Evolutionary conservation across 1,140 invertebrate species (phyloP).

Genomic region (Mya arenaria): DNA sequence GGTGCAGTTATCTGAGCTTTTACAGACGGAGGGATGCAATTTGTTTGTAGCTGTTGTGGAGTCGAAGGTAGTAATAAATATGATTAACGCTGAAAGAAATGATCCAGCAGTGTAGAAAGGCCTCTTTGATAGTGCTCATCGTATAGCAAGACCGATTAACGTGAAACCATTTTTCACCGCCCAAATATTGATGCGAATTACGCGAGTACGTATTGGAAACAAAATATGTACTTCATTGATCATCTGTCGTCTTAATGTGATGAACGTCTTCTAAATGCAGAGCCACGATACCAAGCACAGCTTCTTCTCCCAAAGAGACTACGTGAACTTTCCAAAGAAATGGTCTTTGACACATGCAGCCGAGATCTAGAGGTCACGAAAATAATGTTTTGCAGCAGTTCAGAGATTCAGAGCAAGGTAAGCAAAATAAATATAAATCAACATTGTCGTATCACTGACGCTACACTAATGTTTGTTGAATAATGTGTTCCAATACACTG

Average conservation of each 20-base stretch:
- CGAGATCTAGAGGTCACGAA: conserved; percentile 26
- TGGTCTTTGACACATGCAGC: neutral
- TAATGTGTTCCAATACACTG: too few relatives aligned
- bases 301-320: neutral
- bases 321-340: neutral
- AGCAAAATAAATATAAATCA: too few relatives aligned
- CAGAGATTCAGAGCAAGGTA: too few relatives aligned
- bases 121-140: conserved; percentile 16
- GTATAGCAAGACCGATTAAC: conserved; percentile 3
- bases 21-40: conserved; percentile 40
- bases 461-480: too few relatives aligned
- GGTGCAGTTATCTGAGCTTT: conserved; percentile 15
- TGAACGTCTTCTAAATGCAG: neutral
- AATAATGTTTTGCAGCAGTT: conserved; percentile 3
- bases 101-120: conserved; percentile 34
- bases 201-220: conserved; percentile 40
- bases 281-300: neutral
- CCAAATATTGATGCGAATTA: conserved; percentile 21
- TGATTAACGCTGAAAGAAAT: conserved; percentile 7
- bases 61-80: neutral
- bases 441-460: too few relatives aligned
- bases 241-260: conserved; percentile 34
- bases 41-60: conserved; percentile 45
- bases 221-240: conserved; percentile 44
- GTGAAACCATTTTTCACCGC: conserved; percentile 1